Evolutionary conservation across 2,888 invertebrate genomes (phyloP).

Genomic region (Pachydiplax longipennis): DNA sequence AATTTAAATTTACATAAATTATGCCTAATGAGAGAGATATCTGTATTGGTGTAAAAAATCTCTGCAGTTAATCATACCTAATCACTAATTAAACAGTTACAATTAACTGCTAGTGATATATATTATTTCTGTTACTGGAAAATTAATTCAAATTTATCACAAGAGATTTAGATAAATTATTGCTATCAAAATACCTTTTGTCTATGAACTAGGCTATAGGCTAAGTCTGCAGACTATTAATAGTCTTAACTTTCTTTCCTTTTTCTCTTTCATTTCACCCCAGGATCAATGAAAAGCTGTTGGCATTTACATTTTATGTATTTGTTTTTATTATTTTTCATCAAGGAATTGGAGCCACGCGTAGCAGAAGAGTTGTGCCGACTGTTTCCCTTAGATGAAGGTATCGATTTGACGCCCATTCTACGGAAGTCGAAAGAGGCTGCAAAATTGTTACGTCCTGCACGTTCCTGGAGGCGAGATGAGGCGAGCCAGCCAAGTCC

Average conservation of each 20-base stretch:
- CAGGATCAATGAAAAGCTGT: background rate
- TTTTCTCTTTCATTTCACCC: background rate
- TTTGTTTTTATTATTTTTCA: background rate
- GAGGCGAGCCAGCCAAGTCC: slow-evolving; percentile 17
- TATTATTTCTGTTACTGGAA: too few relatives aligned
- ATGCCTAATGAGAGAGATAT: too few relatives aligned
- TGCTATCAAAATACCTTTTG: too few relatives aligned
- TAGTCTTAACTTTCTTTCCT: background rate
- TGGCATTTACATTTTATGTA: background rate
- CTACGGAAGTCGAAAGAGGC: slow-evolving; percentile 85
- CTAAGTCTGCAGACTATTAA: background rate
- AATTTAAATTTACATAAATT: too few relatives aligned
- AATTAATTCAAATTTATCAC: background rate
- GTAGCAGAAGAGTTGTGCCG: slow-evolving; percentile 94
- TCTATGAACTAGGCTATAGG: too few relatives aligned
- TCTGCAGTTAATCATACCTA: too few relatives aligned
- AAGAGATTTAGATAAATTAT: too few relatives aligned
- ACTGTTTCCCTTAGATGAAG: slow-evolving; percentile 91
- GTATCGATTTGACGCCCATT: slow-evolving; percentile 86
- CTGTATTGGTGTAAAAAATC: too few relatives aligned
- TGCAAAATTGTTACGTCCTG: slow-evolving; percentile 69
- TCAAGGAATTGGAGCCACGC: slow-evolving; percentile 88
- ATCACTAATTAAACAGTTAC: too few relatives aligned
- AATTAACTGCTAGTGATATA: too few relatives aligned
- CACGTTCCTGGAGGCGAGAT: slow-evolving; percentile 53